Evolutionary conservation across 2,888 invertebrate genomes (phyloP).

Genomic region (Catocala nupta): DNA sequence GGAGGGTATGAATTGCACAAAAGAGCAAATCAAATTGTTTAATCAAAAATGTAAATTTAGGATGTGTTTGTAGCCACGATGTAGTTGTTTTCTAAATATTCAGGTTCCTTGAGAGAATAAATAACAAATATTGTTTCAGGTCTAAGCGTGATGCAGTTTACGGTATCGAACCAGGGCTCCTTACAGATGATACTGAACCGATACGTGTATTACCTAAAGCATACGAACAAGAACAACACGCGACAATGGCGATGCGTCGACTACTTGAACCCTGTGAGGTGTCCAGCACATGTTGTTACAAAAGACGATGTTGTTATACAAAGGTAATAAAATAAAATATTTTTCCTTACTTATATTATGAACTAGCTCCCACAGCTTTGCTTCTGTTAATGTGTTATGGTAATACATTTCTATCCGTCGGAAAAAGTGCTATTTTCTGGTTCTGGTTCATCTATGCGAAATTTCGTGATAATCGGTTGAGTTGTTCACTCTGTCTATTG

Average conservation of each 20-base stretch:
- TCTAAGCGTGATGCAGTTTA: slow-evolving; percentile 69
- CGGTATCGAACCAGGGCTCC: slow-evolving; percentile 81
- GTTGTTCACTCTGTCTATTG: too few relatives aligned
- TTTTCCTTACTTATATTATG: too few relatives aligned
- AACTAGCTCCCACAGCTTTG: too few relatives aligned
- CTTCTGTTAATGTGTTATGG: too few relatives aligned
- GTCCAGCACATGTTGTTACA: slow-evolving; percentile 77
- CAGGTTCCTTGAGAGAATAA: neutral
- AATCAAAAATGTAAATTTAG: too few relatives aligned
- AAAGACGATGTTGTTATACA: slow-evolving; percentile 69
- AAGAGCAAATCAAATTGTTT: too few relatives aligned
- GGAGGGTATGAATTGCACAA: too few relatives aligned
- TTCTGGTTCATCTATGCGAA: too few relatives aligned
- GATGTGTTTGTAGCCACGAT: too few relatives aligned
- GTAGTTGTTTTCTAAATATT: neutral
- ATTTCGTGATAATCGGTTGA: too few relatives aligned
- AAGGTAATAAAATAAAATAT: slow-evolving; percentile 30
- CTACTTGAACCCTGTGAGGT: slow-evolving; percentile 68
- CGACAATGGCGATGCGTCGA: slow-evolving; percentile 83
- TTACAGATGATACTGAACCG: slow-evolving; percentile 81
- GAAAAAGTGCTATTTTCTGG: too few relatives aligned
- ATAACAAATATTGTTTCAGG: slow-evolving; percentile 26
- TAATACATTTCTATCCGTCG: too few relatives aligned
- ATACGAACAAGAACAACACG: slow-evolving; percentile 67
- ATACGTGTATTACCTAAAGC: slow-evolving; percentile 78